Base-by-base conservation (phyloP, 2,797 vertebrate genomes). In the Anableps anableps region DNA sequence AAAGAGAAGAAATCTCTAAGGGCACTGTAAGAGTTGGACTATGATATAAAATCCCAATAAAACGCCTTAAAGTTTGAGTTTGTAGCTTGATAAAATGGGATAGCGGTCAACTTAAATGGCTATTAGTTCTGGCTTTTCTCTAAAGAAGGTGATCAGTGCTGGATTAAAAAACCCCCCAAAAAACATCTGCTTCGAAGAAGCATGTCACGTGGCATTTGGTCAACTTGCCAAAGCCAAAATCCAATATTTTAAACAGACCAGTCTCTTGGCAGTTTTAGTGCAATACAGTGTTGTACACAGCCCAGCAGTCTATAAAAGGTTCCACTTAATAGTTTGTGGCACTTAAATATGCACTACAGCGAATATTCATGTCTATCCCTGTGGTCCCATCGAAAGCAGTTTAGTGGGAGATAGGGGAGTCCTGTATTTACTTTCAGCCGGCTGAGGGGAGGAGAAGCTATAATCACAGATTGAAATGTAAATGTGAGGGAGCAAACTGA, bases 391-490 rank as follows among this genome's bases (percentile, higher is more conserved):
- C 72, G 80, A 90, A 91, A 77, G 83, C 79, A 86, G 92, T 91
- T 93, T 75, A 79, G 88, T 78, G 82, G 1, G 48, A 91, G 88
- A 92, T 85, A 87, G 88, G 76, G 80, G 81, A 91, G 86, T 91
- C 78, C 77, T 26, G 71, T 90, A 91, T 93, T 93, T 93, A 92
- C 92, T 92, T 91, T 88, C 89, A 85, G 82, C 73, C 5, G 82
- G 87, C 75, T 85, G 86, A 92, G 92, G 91, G 83, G 76, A 90
- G 86, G 87, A 91, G 85, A 92, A 85, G 85, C 91, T 88, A 82
- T 93, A 88, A 93, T 92, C 85, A 91, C 90, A 94, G 92, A 95
- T 93, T 93, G 92, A 95, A 92, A 95, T 94, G 92, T 91, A 94
- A 94, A 95, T 94, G 90, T 89, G 90, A 89, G 89, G 89, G 78